Percentiles rank a stretch among this genome's conserved stretches.
These are phyloP conservation scores for Athalia circularis DNA, from an alignment of 2,888 invertebrate genomes.

Conservation along the genomic window DNA sequence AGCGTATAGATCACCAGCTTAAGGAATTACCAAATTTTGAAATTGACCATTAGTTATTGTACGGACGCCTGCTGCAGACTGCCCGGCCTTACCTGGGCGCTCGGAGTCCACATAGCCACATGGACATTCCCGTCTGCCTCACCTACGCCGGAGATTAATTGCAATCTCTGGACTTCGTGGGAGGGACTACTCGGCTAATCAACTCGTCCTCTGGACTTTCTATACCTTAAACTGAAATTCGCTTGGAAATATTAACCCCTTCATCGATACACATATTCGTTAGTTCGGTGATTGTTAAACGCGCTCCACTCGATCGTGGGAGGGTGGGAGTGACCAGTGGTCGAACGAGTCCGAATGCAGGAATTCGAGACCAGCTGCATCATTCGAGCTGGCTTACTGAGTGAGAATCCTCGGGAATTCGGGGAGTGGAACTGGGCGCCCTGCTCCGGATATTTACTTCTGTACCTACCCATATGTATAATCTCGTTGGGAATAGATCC, in stretches of 20 bases:
- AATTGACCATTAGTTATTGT: slow-evolving; percentile 46
- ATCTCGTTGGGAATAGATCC: slow-evolving; percentile 18
- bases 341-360: slow-evolving; percentile 23
- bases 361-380: slow-evolving; percentile 36
- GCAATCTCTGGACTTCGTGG: slow-evolving; percentile 39
- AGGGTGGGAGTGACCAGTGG: slow-evolving; percentile 21
- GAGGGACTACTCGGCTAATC: slow-evolving; percentile 43
- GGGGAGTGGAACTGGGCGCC: background rate
- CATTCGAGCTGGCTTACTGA: background rate
- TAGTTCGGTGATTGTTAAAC: background rate
- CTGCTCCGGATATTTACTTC: slow-evolving; percentile 21
- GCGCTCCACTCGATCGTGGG: slow-evolving; percentile 15
- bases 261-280: background rate
- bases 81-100: slow-evolving; percentile 26
- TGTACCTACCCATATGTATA: background rate
- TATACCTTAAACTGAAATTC: slow-evolving; percentile 2
- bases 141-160: slow-evolving; percentile 42
- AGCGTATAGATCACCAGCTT: slow-evolving; percentile 46
- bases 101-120: slow-evolving; percentile 14
- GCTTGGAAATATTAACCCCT: background rate
- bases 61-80: slow-evolving; percentile 31
- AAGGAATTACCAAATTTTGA: slow-evolving; percentile 45
- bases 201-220: slow-evolving; percentile 26
- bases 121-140: slow-evolving; percentile 39
- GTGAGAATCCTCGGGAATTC: slow-evolving; percentile 16